These are phyloP conservation scores for Entelurus aequoreus DNA, from an alignment of 2,113 vertebrate species.

Conservation along the genomic window DNA sequence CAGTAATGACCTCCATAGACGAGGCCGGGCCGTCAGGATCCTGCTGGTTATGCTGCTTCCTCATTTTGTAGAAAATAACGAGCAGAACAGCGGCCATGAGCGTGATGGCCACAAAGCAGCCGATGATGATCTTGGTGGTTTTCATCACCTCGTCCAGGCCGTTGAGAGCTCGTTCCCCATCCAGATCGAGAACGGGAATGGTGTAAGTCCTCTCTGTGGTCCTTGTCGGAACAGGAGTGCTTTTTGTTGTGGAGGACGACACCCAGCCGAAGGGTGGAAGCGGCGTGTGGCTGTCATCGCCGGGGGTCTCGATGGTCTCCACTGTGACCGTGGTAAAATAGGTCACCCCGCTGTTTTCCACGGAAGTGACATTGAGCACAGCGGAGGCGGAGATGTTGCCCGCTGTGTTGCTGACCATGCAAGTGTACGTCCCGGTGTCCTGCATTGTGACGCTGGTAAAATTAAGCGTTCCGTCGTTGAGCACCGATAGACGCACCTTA, in stretches of 20 bases:
- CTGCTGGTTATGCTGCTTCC: conserved; percentile 96
- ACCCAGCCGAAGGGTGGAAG: conserved; percentile 87
- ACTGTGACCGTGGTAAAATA: conserved; percentile 98
- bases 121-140: conserved; percentile 78
- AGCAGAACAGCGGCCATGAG: conserved; percentile 97
- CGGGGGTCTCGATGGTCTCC: conserved; percentile 89
- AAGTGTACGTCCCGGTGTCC: conserved; percentile 95
- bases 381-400: conserved; percentile 96
- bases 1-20: conserved; percentile 96
- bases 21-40: conserved; percentile 90
- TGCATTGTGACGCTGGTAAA: conserved; percentile 91
- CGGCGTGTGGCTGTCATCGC: conserved; percentile 86
- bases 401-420: conserved; percentile 95
- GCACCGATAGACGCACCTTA: conserved; percentile 87
- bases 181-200: conserved; percentile 84
- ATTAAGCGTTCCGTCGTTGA: conserved; percentile 92
- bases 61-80: conserved; percentile 99
- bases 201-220: conserved; percentile 89
- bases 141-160: conserved; percentile 77
- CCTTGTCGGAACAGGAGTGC: conserved; percentile 78
- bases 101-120: conserved; percentile 94
- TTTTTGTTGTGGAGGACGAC: conserved; percentile 88
- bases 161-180: conserved; percentile 60
- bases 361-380: conserved; percentile 90
- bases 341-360: conserved; percentile 85